Evolutionary conservation across 2,888 invertebrate genomes (phyloP).

Genomic region (Plagodis pulveraria): DNA sequence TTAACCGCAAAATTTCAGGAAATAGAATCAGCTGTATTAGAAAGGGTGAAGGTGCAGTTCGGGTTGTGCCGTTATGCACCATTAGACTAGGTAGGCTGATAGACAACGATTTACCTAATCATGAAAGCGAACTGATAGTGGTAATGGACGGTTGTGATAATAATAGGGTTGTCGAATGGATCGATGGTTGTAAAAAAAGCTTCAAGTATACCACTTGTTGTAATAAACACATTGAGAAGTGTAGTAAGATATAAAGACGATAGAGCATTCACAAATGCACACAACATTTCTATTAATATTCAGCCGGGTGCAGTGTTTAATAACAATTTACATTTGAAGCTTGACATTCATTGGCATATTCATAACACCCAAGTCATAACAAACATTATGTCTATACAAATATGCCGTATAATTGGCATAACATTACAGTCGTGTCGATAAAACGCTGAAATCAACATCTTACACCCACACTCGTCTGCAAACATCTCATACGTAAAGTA

Average conservation of each 20-base stretch:
- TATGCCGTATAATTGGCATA: constrained; percentile 21
- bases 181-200: not conserved
- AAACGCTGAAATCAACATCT: constrained; percentile 16
- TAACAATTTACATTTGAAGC: too few relatives aligned
- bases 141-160: constrained; percentile 39
- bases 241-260: too few relatives aligned
- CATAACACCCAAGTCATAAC: not conserved
- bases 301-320: too few relatives aligned
- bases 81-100: constrained; percentile 27
- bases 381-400: constrained; percentile 10
- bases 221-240: too few relatives aligned
- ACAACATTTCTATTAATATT: too few relatives aligned
- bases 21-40: constrained; percentile 32
- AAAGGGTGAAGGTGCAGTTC: constrained; percentile 28
- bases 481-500: constrained; percentile 17
- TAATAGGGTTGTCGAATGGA: constrained; percentile 21
- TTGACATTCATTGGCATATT: too few relatives aligned
- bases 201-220: not conserved
- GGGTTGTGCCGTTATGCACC: constrained; percentile 12
- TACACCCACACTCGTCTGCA: constrained; percentile 16
- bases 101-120: constrained; percentile 49
- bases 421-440: constrained; percentile 11
- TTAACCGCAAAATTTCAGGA: constrained; percentile 42
- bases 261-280: too few relatives aligned
- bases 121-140: constrained; percentile 47